Evolutionary conservation across 1,140 invertebrate species (phyloP), one percentile per base, ranked within the genome.

Genomic region (Mactra quadrangularis): DNA sequence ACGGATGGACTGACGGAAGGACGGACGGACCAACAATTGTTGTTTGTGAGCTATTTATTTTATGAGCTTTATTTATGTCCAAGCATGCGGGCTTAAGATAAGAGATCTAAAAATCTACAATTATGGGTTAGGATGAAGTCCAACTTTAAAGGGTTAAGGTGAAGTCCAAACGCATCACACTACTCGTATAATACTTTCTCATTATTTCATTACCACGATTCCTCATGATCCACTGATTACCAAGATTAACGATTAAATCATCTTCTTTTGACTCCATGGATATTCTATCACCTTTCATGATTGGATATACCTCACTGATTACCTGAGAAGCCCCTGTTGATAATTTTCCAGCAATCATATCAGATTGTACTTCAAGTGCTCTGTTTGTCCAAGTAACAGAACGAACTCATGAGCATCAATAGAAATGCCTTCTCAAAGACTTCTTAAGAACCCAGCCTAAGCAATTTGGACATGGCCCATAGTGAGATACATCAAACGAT

Each of bases 201-300:
- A 68, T 84, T 25, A 68, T 50, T 38, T 64, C 22, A 27, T 84
- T 84, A 22, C 68, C 75, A 15, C 25, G 47, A 55, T 84, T 79
- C n/a, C 76, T 64, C 35, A 57, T 17, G 57, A 84, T 72, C 75
- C 66, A 84, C 27, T 79, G 45, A 45, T 84, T 84, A 13, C 82
- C 82, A 13, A 84, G 29, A 13, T 29, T 50, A 11, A 84, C 38
- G 45, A 84, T 84, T 2, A 75, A 25, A 1, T 27, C 7, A 29
- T 84, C 83, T n/a, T n/a, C 22, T 57, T 68, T 53, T 38, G 60
- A 68, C n/a, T 68, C 31, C 33, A 68, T 41, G 17, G 22, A 41
- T 68, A 78, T 35, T 6, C 66, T 25, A 47, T 79, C 83, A 57
- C 9, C 4, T 17, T 45, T 27, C 83, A 84, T 84, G 22, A 79